phyloP scores from a whole-genome alignment of 2,888 invertebrate genomes.

The Augiades crinisus region DNA sequence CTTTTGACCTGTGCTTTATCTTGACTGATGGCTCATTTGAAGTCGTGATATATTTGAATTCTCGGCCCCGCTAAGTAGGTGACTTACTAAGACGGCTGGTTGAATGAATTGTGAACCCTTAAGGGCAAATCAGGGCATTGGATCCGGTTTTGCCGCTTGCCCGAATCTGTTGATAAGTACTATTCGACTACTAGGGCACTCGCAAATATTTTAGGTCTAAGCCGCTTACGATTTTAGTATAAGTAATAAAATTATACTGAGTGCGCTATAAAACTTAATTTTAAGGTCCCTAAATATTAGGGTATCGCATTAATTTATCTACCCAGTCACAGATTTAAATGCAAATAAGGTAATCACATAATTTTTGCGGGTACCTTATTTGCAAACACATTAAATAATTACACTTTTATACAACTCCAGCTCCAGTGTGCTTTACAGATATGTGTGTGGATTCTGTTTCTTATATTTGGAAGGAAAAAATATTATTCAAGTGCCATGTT shows the following conservation, averaged over 20 bases:
- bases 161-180: no score
- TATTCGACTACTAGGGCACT: conserved; percentile 35
- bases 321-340: no score
- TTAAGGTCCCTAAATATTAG: no score
- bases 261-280: no score
- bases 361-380: no score
- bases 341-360: no score
- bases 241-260: conserved; percentile 17
- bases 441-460: no score
- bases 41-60: conserved; percentile 48
- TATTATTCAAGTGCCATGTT: no score
- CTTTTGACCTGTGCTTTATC: conserved; percentile 57
- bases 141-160: conserved; percentile 62
- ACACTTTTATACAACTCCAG: no score
- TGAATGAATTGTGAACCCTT: conserved; percentile 56
- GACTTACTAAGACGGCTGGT: conserved; percentile 47
- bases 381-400: no score
- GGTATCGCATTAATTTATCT: no score
- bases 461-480: no score
- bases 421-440: not conserved
- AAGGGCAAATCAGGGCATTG: conserved; percentile 63
- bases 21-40: conserved; percentile 47
- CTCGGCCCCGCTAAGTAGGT: conserved; percentile 46
- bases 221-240: conserved; percentile 25
- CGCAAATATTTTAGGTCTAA: not conserved